Evolutionary conservation across 2,888 invertebrate species (phyloP), one percentile per base, ranked within the genome.

Genomic region (Myopa testacea): DNA sequence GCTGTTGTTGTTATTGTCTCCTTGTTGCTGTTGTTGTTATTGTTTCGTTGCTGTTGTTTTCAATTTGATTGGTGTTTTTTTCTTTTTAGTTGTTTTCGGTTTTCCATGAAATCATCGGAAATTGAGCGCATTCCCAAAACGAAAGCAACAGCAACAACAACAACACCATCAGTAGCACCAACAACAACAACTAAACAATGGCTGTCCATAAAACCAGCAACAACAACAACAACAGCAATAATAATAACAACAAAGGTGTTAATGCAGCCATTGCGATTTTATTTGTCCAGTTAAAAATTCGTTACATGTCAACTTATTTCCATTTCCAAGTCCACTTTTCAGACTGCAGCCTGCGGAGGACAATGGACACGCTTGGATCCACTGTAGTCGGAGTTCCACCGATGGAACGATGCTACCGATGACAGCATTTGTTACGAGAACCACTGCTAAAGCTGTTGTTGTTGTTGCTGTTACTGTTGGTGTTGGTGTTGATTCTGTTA

Each of bases 261-360:
- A 75, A 75, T 75, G 55, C 75, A 75, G 75, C 75, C 40, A 34
- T 40, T 75, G 75, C 55, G 67, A 55, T 67, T 75, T 69, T 67
- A 52, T 75, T 67, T 67, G n/a, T 58, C 14, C 38, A 38, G 38
- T 65, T 68, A 58, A 52, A 72, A 75, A 67, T 75, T 55, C 67
- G 67, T 40, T 67, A 26, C 60, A 45, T 60, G 69, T 60, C 68
- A 75, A 68, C 68, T 75, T 60, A 75, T 69, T 75, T 75, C 60
- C 60, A 75, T 75, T 69, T 69, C n/a, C 55, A 45, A 26, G 26
- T 45, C 55, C 58, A 58, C n/a, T 38, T 75, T 52, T 26, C 16
- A 37, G 14, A 12, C 70, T 34, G 19, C 45, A 45, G 37, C 16
- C 55, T 7, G 37, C 14, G 26, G 55, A 37, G 55, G 55, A 52